phyloP scores from a whole-genome alignment of 1,140 invertebrate species.

The Drosophila azteca region DNA sequence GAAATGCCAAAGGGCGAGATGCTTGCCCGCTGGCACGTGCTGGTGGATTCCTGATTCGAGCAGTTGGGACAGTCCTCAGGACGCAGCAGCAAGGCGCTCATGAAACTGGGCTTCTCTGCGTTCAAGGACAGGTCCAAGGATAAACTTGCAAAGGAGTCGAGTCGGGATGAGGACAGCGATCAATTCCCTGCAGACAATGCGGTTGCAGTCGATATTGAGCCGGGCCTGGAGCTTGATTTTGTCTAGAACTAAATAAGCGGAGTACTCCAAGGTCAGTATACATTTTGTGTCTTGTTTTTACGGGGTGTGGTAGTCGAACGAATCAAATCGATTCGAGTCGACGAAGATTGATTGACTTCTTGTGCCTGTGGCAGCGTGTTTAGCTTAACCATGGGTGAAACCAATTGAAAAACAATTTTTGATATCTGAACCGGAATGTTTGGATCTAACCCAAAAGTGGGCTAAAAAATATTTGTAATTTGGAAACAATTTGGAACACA shows the following conservation, averaged over 20 bases:
- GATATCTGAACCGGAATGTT: conserved; percentile 13
- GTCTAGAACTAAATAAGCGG: conserved; percentile 49
- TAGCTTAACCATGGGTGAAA: conserved; percentile 2
- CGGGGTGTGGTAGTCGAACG: conserved; percentile 13
- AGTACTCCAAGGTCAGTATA: conserved; percentile 10
- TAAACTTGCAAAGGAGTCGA: conserved; percentile 55
- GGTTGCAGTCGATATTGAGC: conserved; percentile 80
- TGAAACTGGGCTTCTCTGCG: conserved; percentile 67
- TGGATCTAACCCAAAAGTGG: conserved; percentile 32
- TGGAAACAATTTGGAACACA: conserved; percentile 67
- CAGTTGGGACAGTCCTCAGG: conserved; percentile 80
- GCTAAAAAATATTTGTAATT: conserved; percentile 64
- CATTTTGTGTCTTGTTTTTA: conserved; percentile 61
- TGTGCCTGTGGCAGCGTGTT: neutral
- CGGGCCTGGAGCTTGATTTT: conserved; percentile 80
- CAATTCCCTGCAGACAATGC: conserved; percentile 65
- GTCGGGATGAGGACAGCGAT: conserved; percentile 33
- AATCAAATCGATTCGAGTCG: neutral
- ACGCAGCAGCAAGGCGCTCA: conserved; percentile 68
- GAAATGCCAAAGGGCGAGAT: conserved; percentile 84
- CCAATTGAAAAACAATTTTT: conserved; percentile 39
- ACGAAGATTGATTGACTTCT: conserved; percentile 9
- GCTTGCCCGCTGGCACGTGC: conserved; percentile 88
- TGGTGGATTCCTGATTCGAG: conserved; percentile 85
- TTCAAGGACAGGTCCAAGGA: conserved; percentile 79